Evolutionary conservation across 2,113 vertebrate genomes (phyloP), one percentile per base, ranked within the genome.

Genomic region (Erpornis zantholeuca): DNA sequence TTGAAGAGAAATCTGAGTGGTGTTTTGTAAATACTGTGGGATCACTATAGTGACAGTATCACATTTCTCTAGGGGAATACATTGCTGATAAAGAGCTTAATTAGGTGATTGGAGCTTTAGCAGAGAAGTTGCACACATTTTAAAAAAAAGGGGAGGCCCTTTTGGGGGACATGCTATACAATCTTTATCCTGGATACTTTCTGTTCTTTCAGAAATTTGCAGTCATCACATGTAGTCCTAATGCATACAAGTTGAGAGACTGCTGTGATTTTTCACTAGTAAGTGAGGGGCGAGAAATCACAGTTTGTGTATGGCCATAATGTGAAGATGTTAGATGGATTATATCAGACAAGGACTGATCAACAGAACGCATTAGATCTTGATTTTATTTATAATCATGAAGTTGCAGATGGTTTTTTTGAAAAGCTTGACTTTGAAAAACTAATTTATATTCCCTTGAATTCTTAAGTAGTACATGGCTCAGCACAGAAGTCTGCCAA

Each of bases 21-120:
- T 82, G 82, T 92, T 93, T 80, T 88, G 91, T 92, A 96, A 92
- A 83, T 90, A 85, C 28, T 68, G 71, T 52, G 23, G 42, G 33
- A 81, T 88, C 50, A 22, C 89, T 70, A 44, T 88, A 80, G 94
- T 66, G 73, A 95, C 56, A 64, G 1, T 79, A 42, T 61, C 76
- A 23, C 2, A 0, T 78, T 86, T 78, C 60, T 86, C 11, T 47
- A 36, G 29, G 24, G 82, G 35, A 86, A 82, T 86, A 52, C 65
- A 18, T 83, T 59, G 60, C 86, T 95, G 84, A 94, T 85, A 69
- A 91, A 69, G 28, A 82, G 71, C 60, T 79, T 79, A 59, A 93
- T 90, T 83, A 53, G 42, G 50, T 88, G 54, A 12, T 35, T 77
- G 31, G 33, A 86, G 12, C 49, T 50, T 60, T 69, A 33, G n/a